A percentile compares a stretch with the other conserved stretches of the same genome.
Conservation (phyloP, 1,140 invertebrate genomes). For the Planococcus citri region DNA sequence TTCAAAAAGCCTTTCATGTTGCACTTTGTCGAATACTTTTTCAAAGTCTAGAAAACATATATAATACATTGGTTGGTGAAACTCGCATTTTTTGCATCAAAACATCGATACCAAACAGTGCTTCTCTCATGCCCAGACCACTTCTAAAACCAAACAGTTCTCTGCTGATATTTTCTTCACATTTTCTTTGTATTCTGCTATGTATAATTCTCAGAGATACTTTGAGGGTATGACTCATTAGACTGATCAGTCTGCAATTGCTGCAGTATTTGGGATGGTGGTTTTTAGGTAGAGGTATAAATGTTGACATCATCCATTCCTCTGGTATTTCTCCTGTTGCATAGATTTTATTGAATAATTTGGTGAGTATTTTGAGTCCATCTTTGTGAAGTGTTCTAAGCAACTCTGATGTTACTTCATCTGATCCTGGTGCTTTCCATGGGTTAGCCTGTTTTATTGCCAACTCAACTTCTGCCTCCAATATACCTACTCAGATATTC, state of each 20-base stretch:
- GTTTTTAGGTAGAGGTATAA: constrained; percentile 22
- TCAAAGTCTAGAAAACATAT: constrained; percentile 12
- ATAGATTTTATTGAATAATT: constrained; percentile 24
- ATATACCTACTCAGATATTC: constrained; percentile 17
- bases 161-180: constrained; percentile 19
- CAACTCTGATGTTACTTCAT: constrained; percentile 17
- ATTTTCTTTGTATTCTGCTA: constrained; percentile 13
- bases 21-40: constrained; percentile 17
- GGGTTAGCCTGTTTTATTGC: constrained; percentile 4
- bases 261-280: constrained; percentile 10
- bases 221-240: constrained; percentile 21
- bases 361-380: constrained; percentile 10
- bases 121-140: constrained; percentile 27
- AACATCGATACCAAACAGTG: constrained; percentile 27
- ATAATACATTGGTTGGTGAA: neutral
- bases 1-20: neutral
- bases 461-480: neutral
- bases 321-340: constrained; percentile 23
- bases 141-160: constrained; percentile 28
- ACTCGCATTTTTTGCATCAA: constrained; percentile 23
- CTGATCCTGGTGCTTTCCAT: constrained; percentile 16
- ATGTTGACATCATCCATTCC: constrained; percentile 24
- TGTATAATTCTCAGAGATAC: constrained; percentile 23
- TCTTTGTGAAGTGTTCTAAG: constrained; percentile 20
- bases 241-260: constrained; percentile 17